A percentile compares a stretch with the other conserved stretches of the same genome.
phyloP scores from a whole-genome alignment of 2,113 vertebrate genomes.

The Tringa solitaria region DNA sequence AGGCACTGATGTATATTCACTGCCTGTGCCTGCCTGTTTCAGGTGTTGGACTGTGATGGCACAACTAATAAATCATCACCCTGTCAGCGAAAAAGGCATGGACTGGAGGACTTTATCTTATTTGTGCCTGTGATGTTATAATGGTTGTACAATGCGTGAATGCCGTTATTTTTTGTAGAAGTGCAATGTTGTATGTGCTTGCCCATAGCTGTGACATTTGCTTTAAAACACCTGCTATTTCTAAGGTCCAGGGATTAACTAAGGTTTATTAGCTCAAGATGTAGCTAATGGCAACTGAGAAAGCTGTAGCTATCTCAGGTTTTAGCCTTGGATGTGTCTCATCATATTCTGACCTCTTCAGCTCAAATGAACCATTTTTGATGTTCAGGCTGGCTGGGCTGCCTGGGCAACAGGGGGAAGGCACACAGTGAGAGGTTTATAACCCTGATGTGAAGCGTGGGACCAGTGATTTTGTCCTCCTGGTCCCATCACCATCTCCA shows the following conservation, averaged over 20 bases:
- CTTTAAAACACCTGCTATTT: not conserved
- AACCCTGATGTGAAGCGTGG: not conserved
- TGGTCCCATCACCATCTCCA: not conserved
- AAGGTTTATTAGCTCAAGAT: not conserved
- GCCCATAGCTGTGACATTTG: not conserved
- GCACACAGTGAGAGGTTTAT: not conserved
- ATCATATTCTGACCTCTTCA: not conserved
- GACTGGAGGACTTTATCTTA: not conserved
- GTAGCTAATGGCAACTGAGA: not conserved
- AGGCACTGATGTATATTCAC: not conserved
- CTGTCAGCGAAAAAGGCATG: not conserved
- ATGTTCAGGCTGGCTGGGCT: not conserved
- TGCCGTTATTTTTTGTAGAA: not conserved
- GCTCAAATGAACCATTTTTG: not conserved
- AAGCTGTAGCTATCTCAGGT: not conserved
- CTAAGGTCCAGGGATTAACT: not conserved
- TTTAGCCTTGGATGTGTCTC: not conserved
- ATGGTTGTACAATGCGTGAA: not conserved
- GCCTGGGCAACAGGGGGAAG: fast-evolving
- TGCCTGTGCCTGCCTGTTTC: not conserved
- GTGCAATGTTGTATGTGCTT: fast-evolving
- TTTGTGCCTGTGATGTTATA: not conserved
- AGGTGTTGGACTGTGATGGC: too few species aligned
- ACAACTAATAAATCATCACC: not conserved
- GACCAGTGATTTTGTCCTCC: not conserved